Evolutionary conservation across 2,113 vertebrate genomes (phyloP), one percentile per base, ranked within the genome.

Genomic region (Cyanistes caeruleus): DNA sequence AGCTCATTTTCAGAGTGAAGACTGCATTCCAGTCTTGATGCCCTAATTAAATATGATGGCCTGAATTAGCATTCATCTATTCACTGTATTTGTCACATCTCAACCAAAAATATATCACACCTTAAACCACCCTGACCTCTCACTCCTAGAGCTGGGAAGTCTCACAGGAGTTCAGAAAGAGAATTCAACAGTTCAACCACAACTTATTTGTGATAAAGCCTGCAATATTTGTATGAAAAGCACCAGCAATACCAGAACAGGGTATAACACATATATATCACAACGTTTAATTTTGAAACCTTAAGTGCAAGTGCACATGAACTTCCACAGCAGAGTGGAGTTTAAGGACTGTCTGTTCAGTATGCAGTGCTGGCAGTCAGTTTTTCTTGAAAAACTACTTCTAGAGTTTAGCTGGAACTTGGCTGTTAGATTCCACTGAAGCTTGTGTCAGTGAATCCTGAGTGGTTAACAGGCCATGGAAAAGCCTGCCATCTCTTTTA

Each of bases 21-120:
- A 51, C 44, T 91, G 97, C 51, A 87, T 92, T 78, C 56, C 63
- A 84, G 83, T 63, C 60, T 78, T 73, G 37, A 89, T 90, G 49
- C 37, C 59, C 65, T 97, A 95, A 97, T 97, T 97, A 97, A 90
- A 95, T 74, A 43, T 80, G 77, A 94, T 64, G 89, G 48, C 49
- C 74, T 84, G 43, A 96, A 96, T 97, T 94, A 97, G 22, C 85
- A 58, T 91, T 82, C 53, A 84, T 48, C 58, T 92, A 31, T 68
- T 96, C 95, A 56, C 53, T 85, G 20, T 72, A 65, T 93, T 89
- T 91, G 81, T 90, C 82, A 91, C 49, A 81, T 67, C 62, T 39
- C 78, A 56, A 70, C 72, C 37, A 90, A 94, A 93, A 63, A 55
- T 37, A 3, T 75, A 49, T 81, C 35, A 85, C 18, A 49, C 41